Evolutionary conservation across 2,113 vertebrate genomes (phyloP).

Genomic region (Sylvilagus bachmani): DNA sequence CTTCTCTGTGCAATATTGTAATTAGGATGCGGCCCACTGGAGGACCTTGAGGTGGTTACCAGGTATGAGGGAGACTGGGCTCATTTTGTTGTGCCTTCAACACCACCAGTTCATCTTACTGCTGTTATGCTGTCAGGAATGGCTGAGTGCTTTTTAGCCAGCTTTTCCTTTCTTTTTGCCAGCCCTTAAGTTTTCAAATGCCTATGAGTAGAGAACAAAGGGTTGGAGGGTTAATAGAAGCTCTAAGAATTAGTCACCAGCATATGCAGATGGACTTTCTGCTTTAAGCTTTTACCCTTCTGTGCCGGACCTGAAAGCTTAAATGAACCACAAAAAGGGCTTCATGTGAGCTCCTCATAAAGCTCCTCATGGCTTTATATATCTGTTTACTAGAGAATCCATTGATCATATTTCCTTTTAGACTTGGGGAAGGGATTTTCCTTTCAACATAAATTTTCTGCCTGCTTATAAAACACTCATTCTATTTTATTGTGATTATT

Average conservation of each 20-base stretch:
- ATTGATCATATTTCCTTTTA: neutral
- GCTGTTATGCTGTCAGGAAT: slow-evolving; percentile 82
- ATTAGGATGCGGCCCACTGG: slow-evolving; percentile 93
- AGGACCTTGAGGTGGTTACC: slow-evolving; percentile 93
- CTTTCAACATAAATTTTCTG: neutral
- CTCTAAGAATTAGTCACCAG: slow-evolving; percentile 73
- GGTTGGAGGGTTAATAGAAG: slow-evolving; percentile 47
- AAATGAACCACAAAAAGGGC: fast-evolving
- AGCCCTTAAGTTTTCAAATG: slow-evolving; percentile 77
- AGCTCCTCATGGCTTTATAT: neutral
- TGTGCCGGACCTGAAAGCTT: slow-evolving; percentile 27
- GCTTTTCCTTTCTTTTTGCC: slow-evolving; percentile 52
- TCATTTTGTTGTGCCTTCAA: slow-evolving; percentile 77
- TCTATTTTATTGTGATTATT: slow-evolving; percentile 20
- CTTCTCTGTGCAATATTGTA: slow-evolving; percentile 93
- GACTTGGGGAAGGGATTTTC: neutral
- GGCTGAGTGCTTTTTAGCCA: slow-evolving; percentile 35
- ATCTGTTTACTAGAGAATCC: neutral
- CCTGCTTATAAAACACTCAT: neutral
- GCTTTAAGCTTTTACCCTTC: slow-evolving; percentile 77
- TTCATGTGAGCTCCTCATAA: neutral
- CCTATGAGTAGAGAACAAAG: slow-evolving; percentile 84
- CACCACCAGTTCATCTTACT: slow-evolving; percentile 85
- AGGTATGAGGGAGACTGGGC: slow-evolving; percentile 95
- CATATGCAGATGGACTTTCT: slow-evolving; percentile 67